These are phyloP conservation scores for Macropus fuliginosus DNA, from an alignment of 2,797 vertebrate species.

Conservation along the genomic window DNA sequence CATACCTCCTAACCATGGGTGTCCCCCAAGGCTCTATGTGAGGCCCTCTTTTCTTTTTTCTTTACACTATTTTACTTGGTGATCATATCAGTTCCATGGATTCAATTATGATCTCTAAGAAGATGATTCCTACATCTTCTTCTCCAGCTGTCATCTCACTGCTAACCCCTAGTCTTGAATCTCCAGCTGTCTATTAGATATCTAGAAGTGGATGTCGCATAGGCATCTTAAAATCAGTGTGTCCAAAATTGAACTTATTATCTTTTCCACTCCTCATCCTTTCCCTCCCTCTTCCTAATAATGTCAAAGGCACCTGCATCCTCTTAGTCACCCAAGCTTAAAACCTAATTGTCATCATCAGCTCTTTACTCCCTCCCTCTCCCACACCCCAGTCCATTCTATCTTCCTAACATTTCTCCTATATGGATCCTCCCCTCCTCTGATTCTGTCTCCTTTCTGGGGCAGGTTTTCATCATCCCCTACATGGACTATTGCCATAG, in stretches of 20 bases:
- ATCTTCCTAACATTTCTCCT: not conserved
- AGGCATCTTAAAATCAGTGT: not conserved
- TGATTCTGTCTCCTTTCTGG: not conserved
- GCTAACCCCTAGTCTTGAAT: not conserved
- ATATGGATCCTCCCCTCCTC: not conserved
- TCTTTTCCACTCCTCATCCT: not conserved
- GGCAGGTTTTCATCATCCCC: not conserved
- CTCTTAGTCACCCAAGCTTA: not conserved
- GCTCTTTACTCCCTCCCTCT: not conserved
- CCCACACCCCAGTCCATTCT: not conserved
- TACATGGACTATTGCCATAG: not conserved
- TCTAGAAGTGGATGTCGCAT: not conserved
- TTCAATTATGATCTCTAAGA: not conserved
- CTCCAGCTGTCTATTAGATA: not conserved
- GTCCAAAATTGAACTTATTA: not conserved
- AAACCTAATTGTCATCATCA: not conserved
- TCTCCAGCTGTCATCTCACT: not conserved
- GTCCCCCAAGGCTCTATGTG: not conserved
- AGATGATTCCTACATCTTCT: not conserved
- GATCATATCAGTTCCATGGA: not conserved
- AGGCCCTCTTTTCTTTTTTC: not conserved
- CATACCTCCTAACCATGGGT: not conserved
- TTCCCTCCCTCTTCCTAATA: not conserved
- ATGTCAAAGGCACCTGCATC: not conserved
- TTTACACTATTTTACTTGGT: not conserved